Conservation (phyloP, 2,888 invertebrate species). For the Cosmorhoe ocellata region DNA sequence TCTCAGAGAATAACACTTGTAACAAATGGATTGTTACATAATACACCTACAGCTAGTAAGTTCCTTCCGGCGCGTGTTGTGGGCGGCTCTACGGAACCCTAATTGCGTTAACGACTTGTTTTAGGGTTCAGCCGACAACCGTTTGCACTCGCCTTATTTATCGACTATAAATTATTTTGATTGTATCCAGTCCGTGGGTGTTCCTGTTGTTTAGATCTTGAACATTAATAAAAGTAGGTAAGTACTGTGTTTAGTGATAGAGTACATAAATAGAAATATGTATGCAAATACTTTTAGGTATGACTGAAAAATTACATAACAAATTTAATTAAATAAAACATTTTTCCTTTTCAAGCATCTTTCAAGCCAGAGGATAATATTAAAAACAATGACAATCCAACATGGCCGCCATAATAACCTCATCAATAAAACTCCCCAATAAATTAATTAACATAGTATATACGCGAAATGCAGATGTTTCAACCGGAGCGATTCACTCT, state of each 20-base stretch:
- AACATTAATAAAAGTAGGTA: not conserved
- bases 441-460: slow-evolving; percentile 37
- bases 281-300: too few relatives aligned
- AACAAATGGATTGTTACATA: too few relatives aligned
- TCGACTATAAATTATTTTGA: slow-evolving; percentile 55
- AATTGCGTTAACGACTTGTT: slow-evolving; percentile 58
- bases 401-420: slow-evolving; percentile 27
- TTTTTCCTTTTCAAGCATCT: too few relatives aligned
- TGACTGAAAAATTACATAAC: too few relatives aligned
- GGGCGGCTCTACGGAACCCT: slow-evolving; percentile 43
- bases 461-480: slow-evolving; percentile 46
- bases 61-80: slow-evolving; percentile 25
- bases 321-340: too few relatives aligned
- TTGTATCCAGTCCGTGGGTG: slow-evolving; percentile 27
- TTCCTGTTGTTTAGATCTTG: not conserved
- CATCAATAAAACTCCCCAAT: slow-evolving; percentile 38
- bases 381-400: slow-evolving; percentile 1
- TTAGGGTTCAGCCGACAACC: slow-evolving; percentile 48
- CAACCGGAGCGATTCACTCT: slow-evolving; percentile 55
- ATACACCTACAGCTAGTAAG: not conserved
- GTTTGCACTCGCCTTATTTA: slow-evolving; percentile 50
- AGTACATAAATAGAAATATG: too few relatives aligned
- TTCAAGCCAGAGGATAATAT: too few relatives aligned
- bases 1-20: slow-evolving; percentile 1
- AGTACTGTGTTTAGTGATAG: not conserved